These are phyloP conservation scores for Pseudolycoriella hygida DNA, from an alignment of 2,888 invertebrate species.

Conservation along the genomic window DNA sequence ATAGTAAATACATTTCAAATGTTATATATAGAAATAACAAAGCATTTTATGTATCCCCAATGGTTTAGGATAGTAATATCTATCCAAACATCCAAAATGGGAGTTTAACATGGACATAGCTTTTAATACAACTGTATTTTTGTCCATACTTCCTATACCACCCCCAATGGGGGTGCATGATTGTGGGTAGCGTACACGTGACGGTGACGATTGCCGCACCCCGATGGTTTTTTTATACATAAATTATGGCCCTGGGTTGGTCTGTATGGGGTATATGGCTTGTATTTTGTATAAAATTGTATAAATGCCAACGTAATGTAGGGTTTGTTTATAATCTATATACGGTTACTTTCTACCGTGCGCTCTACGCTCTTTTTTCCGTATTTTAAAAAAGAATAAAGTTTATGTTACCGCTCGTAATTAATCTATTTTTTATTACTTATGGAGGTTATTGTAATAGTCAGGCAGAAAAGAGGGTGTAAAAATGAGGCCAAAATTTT, in stretches of 20 bases:
- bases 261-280: background rate
- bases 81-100: constrained; percentile 2
- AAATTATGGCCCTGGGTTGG: background rate
- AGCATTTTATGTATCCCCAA: background rate
- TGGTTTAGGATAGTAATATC: constrained; percentile 1
- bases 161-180: background rate
- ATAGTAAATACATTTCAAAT: too few species aligned
- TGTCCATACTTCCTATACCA: background rate
- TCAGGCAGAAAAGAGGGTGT: too few species aligned
- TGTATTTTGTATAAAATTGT: background rate
- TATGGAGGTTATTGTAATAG: too few species aligned
- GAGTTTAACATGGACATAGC: background rate
- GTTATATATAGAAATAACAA: too few species aligned
- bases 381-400: too few species aligned
- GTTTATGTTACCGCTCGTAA: too few species aligned
- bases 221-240: background rate
- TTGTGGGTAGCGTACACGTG: constrained; percentile 3
- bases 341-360: too few species aligned
- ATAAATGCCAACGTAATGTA: background rate
- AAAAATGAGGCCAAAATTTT: too few species aligned
- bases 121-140: background rate
- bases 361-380: too few species aligned
- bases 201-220: constrained; percentile 4
- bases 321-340: background rate
- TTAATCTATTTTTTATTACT: too few species aligned